Percentiles rank a stretch among this genome's conserved stretches.
phyloP scores from a whole-genome alignment of 2,888 invertebrate genomes.

The Conchocele bisecta region DNA sequence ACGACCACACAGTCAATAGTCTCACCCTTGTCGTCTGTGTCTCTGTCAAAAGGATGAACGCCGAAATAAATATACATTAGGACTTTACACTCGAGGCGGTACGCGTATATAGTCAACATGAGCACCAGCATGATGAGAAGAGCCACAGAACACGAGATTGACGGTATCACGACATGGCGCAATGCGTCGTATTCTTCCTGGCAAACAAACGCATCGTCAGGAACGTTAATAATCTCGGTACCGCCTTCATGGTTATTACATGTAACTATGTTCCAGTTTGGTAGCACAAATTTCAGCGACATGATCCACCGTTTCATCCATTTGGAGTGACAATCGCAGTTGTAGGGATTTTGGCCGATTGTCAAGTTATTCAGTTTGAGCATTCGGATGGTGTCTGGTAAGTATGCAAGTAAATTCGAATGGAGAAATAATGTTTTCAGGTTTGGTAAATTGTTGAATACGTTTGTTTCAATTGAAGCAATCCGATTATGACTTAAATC shows the following conservation, averaged over 20 bases:
- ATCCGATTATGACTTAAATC: slow-evolving; percentile 15
- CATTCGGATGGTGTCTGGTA: slow-evolving; percentile 7
- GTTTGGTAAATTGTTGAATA: neutral
- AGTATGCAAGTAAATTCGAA: slow-evolving; percentile 20
- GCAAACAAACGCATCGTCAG: slow-evolving; percentile 56
- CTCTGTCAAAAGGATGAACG: slow-evolving; percentile 64
- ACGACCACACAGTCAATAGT: slow-evolving; percentile 57
- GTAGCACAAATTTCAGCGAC: slow-evolving; percentile 20
- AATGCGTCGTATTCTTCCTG: slow-evolving; percentile 44
- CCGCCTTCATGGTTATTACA: slow-evolving; percentile 48
- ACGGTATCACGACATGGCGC: slow-evolving; percentile 47
- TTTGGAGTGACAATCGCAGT: slow-evolving; percentile 60
- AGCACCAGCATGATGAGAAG: slow-evolving; percentile 27
- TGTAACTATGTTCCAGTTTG: slow-evolving; percentile 37
- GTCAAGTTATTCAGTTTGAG: neutral
- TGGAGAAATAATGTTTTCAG: slow-evolving; percentile 22
- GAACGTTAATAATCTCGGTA: slow-evolving; percentile 29
- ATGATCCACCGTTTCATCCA: slow-evolving; percentile 66
- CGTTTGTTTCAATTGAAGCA: neutral
- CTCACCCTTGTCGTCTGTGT: slow-evolving; percentile 46
- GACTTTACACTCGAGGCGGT: slow-evolving; percentile 61
- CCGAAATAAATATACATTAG: slow-evolving; percentile 63
- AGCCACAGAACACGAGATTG: slow-evolving; percentile 31
- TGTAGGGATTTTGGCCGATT: slow-evolving; percentile 48
- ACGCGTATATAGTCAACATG: slow-evolving; percentile 40